A percentile compares a stretch with the other conserved stretches of the same genome.
Evolutionary conservation across 2,888 invertebrate species (phyloP).

Genomic region (Eulithis prunata): DNA sequence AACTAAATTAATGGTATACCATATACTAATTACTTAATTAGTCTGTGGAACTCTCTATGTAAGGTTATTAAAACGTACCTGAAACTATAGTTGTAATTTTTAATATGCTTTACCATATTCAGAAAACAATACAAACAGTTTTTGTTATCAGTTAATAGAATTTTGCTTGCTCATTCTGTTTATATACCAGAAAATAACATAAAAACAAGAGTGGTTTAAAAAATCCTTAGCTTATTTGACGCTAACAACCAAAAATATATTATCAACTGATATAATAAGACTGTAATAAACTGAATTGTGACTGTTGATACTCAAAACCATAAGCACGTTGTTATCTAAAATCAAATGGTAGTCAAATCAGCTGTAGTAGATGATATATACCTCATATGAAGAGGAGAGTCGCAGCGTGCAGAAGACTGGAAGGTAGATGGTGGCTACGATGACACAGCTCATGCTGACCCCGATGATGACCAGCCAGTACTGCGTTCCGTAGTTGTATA

Average conservation of each 20-base stretch:
- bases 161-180: not conserved
- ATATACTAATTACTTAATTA: too few species aligned
- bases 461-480: slow-evolving; percentile 91
- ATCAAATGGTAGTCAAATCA: too few species aligned
- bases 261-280: not conserved
- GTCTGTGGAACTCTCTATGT: too few species aligned
- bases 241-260: not conserved
- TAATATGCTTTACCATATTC: not conserved
- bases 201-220: not conserved
- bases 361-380: slow-evolving; percentile 57
- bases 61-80: too few species aligned
- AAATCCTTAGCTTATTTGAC: not conserved
- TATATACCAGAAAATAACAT: not conserved
- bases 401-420: slow-evolving; percentile 91
- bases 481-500: slow-evolving; percentile 93
- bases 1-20: too few species aligned
- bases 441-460: slow-evolving; percentile 87
- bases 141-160: slow-evolving; percentile 1
- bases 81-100: not conserved
- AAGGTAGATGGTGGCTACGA: slow-evolving; percentile 88
- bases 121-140: not conserved
- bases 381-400: slow-evolving; percentile 94
- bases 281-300: too few species aligned
- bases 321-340: too few species aligned
- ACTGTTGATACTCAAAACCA: too few species aligned